A percentile compares a stretch with the other conserved stretches of the same genome.
phyloP scores from a whole-genome alignment of 2,888 invertebrate species.

The Physocephala rufipes region DNA sequence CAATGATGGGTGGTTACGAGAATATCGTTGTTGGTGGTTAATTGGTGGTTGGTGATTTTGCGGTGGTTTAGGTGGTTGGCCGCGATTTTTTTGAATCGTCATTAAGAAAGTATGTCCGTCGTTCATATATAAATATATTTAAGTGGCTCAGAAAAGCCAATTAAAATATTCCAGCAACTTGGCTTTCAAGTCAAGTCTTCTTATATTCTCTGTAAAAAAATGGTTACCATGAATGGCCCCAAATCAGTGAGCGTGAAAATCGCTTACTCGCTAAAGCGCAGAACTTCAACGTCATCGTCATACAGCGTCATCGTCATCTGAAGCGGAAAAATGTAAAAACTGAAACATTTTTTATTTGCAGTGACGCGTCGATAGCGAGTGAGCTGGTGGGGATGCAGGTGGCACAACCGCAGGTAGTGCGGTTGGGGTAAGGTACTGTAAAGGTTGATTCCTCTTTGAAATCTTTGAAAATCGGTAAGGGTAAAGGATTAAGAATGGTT shows the following conservation, averaged over 20 bases:
- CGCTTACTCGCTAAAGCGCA: slow-evolving; percentile 27
- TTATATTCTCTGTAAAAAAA: slow-evolving; percentile 12
- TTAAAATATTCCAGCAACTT: slow-evolving; percentile 43
- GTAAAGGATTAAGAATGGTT: too few relatives aligned
- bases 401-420: too few relatives aligned
- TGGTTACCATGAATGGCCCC: slow-evolving; percentile 23
- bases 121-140: too few relatives aligned
- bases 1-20: too few relatives aligned
- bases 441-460: slow-evolving; percentile 23
- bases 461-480: neutral
- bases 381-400: too few relatives aligned
- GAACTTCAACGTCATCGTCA: slow-evolving; percentile 7
- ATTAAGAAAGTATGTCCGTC: slow-evolving; percentile 2
- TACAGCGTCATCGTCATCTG: neutral
- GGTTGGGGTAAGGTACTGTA: too few relatives aligned
- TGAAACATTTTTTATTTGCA: slow-evolving; percentile 30
- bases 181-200: neutral
- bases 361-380: neutral
- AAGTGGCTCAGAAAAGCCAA: slow-evolving; percentile 37
- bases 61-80: too few relatives aligned
- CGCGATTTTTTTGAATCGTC: neutral
- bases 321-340: slow-evolving; percentile 31
- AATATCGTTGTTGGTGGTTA: neutral
- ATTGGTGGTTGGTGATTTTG: neutral
- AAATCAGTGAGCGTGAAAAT: slow-evolving; percentile 33